These are phyloP conservation scores for Rhinoderma darwinii DNA, from an alignment of 2,113 vertebrate genomes.

Conservation along the genomic window DNA sequence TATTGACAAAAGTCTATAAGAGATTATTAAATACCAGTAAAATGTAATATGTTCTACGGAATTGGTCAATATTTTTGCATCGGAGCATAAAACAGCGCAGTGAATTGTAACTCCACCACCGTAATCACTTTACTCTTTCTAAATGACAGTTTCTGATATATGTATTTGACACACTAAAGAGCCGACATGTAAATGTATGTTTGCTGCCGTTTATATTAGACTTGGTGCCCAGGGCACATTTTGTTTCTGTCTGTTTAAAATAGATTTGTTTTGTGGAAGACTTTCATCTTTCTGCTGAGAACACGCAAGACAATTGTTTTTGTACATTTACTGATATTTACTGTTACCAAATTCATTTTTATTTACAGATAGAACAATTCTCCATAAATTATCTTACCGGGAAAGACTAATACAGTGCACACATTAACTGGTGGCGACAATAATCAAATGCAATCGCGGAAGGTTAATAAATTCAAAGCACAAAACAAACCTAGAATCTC, in stretches of 20 bases:
- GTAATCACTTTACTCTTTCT: not conserved
- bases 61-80: not conserved
- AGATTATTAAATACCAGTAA: not conserved
- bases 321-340: not conserved
- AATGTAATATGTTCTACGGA: not conserved
- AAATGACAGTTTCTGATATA: not conserved
- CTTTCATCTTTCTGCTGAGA: constrained; percentile 21
- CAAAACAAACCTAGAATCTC: not conserved
- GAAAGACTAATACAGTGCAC: not conserved
- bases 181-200: constrained; percentile 32
- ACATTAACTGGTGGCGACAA: constrained; percentile 53
- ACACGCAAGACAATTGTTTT: constrained; percentile 16
- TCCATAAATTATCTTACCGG: not conserved
- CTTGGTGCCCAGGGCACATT: constrained; percentile 23
- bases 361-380: constrained; percentile 60
- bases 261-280: constrained; percentile 27
- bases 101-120: not conserved
- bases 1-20: too few species aligned
- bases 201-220: not conserved
- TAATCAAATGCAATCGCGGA: constrained; percentile 23
- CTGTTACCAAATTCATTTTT: constrained; percentile 64
- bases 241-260: constrained; percentile 20
- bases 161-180: constrained; percentile 21
- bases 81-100: not conserved
- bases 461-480: constrained; percentile 5